Evolutionary conservation across 2,797 vertebrate species (phyloP), one percentile per base, ranked within the genome.

Genomic region (Oryzias sinensis): DNA sequence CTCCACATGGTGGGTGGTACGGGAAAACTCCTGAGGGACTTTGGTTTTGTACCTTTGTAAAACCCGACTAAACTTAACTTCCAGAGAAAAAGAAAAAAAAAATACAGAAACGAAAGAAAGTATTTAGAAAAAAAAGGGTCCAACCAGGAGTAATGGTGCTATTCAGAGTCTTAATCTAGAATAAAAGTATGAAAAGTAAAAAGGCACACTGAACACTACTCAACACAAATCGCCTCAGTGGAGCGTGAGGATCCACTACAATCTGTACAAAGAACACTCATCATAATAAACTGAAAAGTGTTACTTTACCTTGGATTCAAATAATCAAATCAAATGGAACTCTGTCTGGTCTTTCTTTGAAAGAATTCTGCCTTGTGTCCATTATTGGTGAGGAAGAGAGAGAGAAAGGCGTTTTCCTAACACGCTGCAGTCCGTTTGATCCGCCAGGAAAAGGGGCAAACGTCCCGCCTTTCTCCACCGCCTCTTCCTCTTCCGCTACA

Each of bases 121-220:
- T 11, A 66, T 43, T 47, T 7, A 65, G 16, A 67, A 80, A 85
- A 79, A 59, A 86, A 72, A 68, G 72, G 83, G 73, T 79, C 59
- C 62, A 75, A 88, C 52, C 43, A 64, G 66, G 75, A 79, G 76
- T 43, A 67, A 66, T 59, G 43, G 48, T 54, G 84, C 82, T 87
- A 83, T 87, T 79, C 43, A 86, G 87, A 80, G 83, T 79, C 91
- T 90, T 89, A 88, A 89, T 89, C 90, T 86, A 85, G 80, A 91
- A 70, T 77, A 72, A 77, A 81, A 82, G 79, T 65, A 72, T 59
- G 76, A 81, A 87, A 88, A 83, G 83, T 81, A 90, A 91, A 62
- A 97, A 97, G 94, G 95, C 95, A 97, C 94, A 89, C 83, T 62
- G 81, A 89, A 93, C 93, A 96, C 93, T 90, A 93, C 70, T 90